Percentiles rank a stretch among this genome's conserved stretches.
Evolutionary conservation across 2,888 invertebrate genomes (phyloP).

Genomic region (Heliconius sara): DNA sequence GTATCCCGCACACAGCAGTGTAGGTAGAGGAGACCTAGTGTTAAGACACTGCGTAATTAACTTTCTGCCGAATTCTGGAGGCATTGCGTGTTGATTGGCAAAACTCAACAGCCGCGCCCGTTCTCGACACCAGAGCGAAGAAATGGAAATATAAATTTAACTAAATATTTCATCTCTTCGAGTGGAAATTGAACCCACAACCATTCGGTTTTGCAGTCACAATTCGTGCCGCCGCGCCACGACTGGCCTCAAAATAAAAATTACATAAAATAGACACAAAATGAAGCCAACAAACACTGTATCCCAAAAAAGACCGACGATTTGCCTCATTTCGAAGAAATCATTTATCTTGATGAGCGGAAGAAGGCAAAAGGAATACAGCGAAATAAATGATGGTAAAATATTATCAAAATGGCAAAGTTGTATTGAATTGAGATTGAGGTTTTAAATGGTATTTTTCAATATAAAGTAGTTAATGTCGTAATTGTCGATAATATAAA

Average conservation of each 20-base stretch:
- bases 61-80: too few species aligned
- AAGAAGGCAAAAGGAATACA: constrained; percentile 15
- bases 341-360: constrained; percentile 30
- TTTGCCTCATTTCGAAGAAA: constrained; percentile 28
- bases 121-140: too few species aligned
- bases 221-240: too few species aligned
- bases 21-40: too few species aligned
- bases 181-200: too few species aligned
- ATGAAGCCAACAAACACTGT: neutral
- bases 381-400: constrained; percentile 21
- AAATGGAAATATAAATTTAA: too few species aligned
- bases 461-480: neutral
- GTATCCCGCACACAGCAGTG: too few species aligned
- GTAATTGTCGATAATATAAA: neutral
- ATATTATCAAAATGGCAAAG: constrained; percentile 11
- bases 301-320: constrained; percentile 12
- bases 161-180: too few species aligned
- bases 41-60: too few species aligned
- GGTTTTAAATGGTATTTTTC: neutral
- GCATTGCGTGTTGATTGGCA: too few species aligned
- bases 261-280: neutral
- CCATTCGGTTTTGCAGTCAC: too few species aligned
- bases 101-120: too few species aligned
- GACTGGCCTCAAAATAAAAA: neutral
- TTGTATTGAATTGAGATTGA: constrained; percentile 8